These are phyloP conservation scores for Melanostoma mellinum DNA, from an alignment of 2,888 invertebrate species.

Conservation along the genomic window DNA sequence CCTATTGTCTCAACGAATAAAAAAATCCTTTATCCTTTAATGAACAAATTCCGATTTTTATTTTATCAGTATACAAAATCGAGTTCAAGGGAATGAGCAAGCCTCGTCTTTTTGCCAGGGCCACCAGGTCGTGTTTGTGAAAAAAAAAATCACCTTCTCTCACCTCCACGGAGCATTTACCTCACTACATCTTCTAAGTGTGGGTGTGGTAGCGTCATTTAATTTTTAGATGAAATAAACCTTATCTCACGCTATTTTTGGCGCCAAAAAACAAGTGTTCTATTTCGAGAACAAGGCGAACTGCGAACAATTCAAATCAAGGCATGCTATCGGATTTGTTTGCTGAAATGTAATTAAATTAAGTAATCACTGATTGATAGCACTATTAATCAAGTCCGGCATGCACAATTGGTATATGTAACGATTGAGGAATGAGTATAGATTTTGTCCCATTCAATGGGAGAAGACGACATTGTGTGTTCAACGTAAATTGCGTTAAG, in stretches of 20 bases:
- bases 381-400: constrained; percentile 17
- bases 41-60: background rate
- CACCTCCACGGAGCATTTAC: background rate
- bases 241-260: constrained; percentile 1
- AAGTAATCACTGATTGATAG: constrained; percentile 12
- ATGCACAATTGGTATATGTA: background rate
- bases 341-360: constrained; percentile 3
- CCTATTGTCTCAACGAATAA: constrained; percentile 9
- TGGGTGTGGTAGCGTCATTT: background rate
- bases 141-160: background rate
- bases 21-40: background rate
- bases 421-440: background rate
- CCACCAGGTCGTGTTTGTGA: constrained; percentile 17
- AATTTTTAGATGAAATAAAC: constrained; percentile 5
- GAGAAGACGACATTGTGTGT: background rate
- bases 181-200: background rate
- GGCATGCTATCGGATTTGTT: background rate
- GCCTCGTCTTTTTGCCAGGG: constrained; percentile 42
- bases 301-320: background rate
- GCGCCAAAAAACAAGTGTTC: constrained; percentile 6
- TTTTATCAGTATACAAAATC: constrained; percentile 50
- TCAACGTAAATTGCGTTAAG: constrained; percentile 16
- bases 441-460: background rate
- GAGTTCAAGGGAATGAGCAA: constrained; percentile 52
- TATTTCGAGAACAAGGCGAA: constrained; percentile 4